These are phyloP conservation scores for Notothenia coriiceps DNA, from an alignment of 2,113 vertebrate species.

Conservation along the genomic window DNA sequence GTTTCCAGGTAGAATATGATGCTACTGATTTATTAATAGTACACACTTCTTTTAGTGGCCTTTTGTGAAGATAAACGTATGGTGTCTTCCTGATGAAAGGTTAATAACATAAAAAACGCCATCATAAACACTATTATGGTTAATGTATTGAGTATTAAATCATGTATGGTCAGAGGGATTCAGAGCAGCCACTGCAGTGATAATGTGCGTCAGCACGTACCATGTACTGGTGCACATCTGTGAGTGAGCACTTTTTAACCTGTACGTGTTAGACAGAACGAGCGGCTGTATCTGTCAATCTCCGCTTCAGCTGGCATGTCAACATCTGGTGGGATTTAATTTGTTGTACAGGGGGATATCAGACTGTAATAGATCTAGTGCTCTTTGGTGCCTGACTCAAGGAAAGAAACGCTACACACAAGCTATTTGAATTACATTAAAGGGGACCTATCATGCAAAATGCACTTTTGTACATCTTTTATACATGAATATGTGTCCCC, in stretches of 20 bases:
- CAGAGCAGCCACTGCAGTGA: slow-evolving; percentile 38
- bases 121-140: slow-evolving; percentile 18
- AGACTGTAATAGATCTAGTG: slow-evolving; percentile 2
- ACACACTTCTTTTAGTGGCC: slow-evolving; percentile 10
- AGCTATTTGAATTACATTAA: background rate
- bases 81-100: background rate
- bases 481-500: no score
- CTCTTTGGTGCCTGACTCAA: background rate
- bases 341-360: slow-evolving; percentile 1
- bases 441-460: no score
- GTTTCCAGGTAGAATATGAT: no score
- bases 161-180: slow-evolving; percentile 27
- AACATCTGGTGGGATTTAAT: slow-evolving; percentile 40
- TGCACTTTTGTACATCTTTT: no score
- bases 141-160: slow-evolving; percentile 1
- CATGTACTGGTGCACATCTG: slow-evolving; percentile 35
- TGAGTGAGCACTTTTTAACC: slow-evolving; percentile 15
- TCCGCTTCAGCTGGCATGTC: slow-evolving; percentile 22
- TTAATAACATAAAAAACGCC: background rate
- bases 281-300: slow-evolving; percentile 30
- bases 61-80: background rate
- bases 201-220: slow-evolving; percentile 37
- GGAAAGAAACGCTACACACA: slow-evolving; percentile 3
- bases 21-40: slow-evolving; percentile 5
- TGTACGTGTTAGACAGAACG: slow-evolving; percentile 11